Conservation (phyloP, 2,113 vertebrate genomes). For the Stigmatopora argus region DNA sequence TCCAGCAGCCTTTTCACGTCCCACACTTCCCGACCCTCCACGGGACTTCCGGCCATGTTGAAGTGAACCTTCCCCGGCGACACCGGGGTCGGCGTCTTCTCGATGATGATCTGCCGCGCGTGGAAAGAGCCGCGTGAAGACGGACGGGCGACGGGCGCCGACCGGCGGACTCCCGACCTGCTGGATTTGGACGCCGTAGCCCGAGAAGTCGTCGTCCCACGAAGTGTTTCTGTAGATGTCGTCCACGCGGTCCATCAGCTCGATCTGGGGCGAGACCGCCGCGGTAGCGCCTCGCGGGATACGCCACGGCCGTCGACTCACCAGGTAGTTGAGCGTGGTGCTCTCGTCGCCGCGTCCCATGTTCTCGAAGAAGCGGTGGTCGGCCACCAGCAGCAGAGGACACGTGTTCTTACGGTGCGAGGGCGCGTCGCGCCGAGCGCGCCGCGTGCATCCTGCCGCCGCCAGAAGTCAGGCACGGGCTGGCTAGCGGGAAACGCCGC, state of each 20-base stretch:
- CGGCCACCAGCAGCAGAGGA: conserved; percentile 89
- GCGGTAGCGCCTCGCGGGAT: too few relatives aligned
- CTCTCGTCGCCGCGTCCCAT: conserved; percentile 93
- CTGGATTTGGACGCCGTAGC: conserved; percentile 95
- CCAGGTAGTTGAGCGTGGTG: conserved; percentile 93
- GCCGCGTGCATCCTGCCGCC: conserved; percentile 44
- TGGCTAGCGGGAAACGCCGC: background rate
- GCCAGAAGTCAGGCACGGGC: background rate
- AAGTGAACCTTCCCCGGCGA: conserved; percentile 69
- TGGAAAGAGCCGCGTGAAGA: background rate
- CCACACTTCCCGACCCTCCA: conserved; percentile 82
- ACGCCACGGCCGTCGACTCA: background rate
- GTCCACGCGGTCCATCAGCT: conserved; percentile 93
- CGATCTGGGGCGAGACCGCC: conserved; percentile 73
- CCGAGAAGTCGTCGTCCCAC: conserved; percentile 85
- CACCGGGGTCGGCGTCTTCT: conserved; percentile 71
- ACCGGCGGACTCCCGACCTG: conserved; percentile 73
- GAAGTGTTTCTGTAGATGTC: conserved; percentile 96
- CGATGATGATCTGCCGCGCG: conserved; percentile 82
- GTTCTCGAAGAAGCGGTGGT: conserved; percentile 88
- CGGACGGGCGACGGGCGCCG: too few relatives aligned
- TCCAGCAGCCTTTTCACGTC: conserved; percentile 90
- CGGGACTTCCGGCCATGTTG: conserved; percentile 85
- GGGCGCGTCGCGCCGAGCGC: conserved; percentile 66
- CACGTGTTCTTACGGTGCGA: conserved; percentile 85